These are phyloP conservation scores for Lutjanus erythropterus DNA, from an alignment of 2,113 vertebrate species.

Conservation along the genomic window DNA sequence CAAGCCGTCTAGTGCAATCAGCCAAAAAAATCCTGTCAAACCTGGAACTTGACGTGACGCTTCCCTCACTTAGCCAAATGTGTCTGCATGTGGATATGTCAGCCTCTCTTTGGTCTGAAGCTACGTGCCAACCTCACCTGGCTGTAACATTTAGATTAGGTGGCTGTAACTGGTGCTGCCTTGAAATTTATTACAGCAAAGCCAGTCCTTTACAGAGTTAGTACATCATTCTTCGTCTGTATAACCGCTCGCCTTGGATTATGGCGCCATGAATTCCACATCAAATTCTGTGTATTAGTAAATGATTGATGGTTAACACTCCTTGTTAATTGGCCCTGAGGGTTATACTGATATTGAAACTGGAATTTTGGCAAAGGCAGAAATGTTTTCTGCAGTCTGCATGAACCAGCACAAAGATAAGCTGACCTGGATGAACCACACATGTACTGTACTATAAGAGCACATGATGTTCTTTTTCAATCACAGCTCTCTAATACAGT, in stretches of 20 bases:
- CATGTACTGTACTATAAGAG: too few relatives aligned
- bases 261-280: slow-evolving; percentile 1
- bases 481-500: neutral
- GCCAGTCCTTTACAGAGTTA: neutral
- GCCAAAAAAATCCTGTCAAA: neutral
- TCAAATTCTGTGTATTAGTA: slow-evolving; percentile 20
- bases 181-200: slow-evolving; percentile 23
- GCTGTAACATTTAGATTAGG: slow-evolving; percentile 66
- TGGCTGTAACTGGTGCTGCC: slow-evolving; percentile 30
- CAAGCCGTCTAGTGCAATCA: too few relatives aligned
- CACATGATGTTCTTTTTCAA: too few relatives aligned
- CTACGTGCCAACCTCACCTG: slow-evolving; percentile 39
- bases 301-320: slow-evolving; percentile 22
- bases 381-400: slow-evolving; percentile 5
- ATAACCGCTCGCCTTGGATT: slow-evolving; percentile 12
- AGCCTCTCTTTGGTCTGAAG: neutral
- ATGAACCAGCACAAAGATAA: slow-evolving; percentile 3
- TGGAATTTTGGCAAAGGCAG: slow-evolving; percentile 15
- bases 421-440: neutral
- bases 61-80: neutral
- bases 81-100: neutral
- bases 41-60: neutral
- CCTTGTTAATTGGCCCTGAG: slow-evolving; percentile 20
- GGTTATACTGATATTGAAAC: slow-evolving; percentile 12
- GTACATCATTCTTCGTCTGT: slow-evolving; percentile 35